phyloP scores from a whole-genome alignment of 1,140 invertebrate species.

The Ditylenchus dipsaci region DNA sequence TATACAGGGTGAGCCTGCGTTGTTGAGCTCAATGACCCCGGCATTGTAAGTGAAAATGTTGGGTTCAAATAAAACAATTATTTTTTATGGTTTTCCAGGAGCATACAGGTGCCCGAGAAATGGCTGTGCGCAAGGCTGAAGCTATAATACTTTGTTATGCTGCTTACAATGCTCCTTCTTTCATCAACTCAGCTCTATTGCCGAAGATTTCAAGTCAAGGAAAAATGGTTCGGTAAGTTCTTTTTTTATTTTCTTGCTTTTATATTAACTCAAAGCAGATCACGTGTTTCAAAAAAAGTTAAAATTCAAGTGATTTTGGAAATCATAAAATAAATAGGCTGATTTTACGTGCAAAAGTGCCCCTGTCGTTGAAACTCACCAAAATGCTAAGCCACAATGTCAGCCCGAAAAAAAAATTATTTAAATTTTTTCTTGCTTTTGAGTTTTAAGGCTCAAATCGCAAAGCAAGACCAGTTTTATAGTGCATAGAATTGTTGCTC shows the following conservation, averaged over 20 bases:
- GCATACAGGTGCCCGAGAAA: constrained; percentile 28
- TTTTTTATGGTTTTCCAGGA: constrained; percentile 6
- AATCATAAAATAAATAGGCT: no score
- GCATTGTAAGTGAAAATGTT: constrained; percentile 14
- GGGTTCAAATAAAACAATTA: neutral
- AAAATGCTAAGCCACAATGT: no score
- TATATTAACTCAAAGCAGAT: no score
- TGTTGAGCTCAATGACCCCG: constrained; percentile 28
- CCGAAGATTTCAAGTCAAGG: constrained; percentile 23
- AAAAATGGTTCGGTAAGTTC: constrained; percentile 13
- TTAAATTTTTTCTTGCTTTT: no score
- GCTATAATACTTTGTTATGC: constrained; percentile 29
- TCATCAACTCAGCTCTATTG: constrained; percentile 10
- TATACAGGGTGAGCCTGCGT: constrained; percentile 11
- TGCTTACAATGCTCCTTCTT: constrained; percentile 24
- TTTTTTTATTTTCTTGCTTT: neutral
- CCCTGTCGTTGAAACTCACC: no score
- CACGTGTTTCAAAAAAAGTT: no score
- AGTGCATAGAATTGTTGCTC: no score
- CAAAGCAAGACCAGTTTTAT: no score
- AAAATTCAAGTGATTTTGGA: no score
- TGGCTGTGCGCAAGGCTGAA: constrained; percentile 26
- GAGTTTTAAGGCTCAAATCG: no score
- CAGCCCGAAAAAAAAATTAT: no score
- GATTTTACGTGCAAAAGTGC: no score